Base-by-base conservation (phyloP, 2,113 vertebrate species). In the Globicephala melas region DNA sequence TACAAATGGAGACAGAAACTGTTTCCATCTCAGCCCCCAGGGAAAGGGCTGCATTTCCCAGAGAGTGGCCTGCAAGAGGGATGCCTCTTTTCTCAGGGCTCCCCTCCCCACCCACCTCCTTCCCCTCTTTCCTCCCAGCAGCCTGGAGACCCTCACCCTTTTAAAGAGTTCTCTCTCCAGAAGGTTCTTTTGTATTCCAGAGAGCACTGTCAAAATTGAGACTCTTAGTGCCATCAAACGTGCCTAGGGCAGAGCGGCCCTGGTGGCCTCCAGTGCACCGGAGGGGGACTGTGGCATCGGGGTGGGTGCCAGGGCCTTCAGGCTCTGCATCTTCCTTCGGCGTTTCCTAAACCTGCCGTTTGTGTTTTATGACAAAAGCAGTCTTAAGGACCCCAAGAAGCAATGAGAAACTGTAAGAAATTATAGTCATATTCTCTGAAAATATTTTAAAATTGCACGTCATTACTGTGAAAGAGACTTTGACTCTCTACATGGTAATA, bases 271-370 rank as follows among this genome's bases (percentile, higher is more conserved):
- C 7, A 13, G 23, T 44, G 26, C n/a, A 55, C 17, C 0, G 0
- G 23, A 18, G 14, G 38, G 47, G 36, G 12, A 13, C 21, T 1
- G 3, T 14, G 47, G 5, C 25, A 0, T 12, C 21, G 0, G 38
- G 44, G 1, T 0, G 0, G 60, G 4, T 1, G 2, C 28, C 9
- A 28, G 33, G 55, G 1, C 0, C 23, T n/a, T 38, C 23, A 25
- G 9, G 28, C 44, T 55, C 17, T 4, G 8, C 6, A 5, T 33
- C 25, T 68, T 63, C 38, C 77, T 10, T 14, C 9, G 0, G 0
- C 23, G 38, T 38, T 55, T 23, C 71, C 28, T 41, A 60, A 18
- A 14, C 62, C 7, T 50, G 14, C 17, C 26, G 41, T n/a, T 5
- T 53, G 21, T 28, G 67, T 9, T 60, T 38, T n/a, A 2, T 31